Evolutionary conservation across 2,797 vertebrate species (phyloP).

Genomic region (Poeciliopsis turneri): DNA sequence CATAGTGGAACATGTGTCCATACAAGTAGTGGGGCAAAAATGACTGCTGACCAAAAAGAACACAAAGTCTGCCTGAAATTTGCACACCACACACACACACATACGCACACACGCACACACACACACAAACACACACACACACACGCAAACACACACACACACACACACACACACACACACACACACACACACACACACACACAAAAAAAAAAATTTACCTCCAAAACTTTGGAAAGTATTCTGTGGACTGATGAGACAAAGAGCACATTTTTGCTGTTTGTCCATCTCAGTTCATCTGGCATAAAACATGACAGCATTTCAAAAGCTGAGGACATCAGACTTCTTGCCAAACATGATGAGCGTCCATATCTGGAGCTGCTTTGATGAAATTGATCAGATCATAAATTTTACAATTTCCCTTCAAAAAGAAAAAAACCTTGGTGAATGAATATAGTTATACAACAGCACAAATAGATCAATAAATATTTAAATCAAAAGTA

Average conservation of each 20-base stretch:
- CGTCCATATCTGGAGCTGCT: neutral
- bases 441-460: neutral
- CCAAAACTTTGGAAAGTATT: neutral
- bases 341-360: neutral
- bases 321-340: neutral
- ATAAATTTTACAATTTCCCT: neutral
- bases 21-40: too few species aligned
- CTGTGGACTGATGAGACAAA: neutral
- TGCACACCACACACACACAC: neutral
- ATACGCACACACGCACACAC: too few species aligned
- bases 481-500: neutral
- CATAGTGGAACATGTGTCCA: too few species aligned
- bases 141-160: too few species aligned
- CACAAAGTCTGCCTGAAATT: neutral
- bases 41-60: too few species aligned
- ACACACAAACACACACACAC: too few species aligned
- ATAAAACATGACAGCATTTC: neutral
- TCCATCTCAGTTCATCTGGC: neutral
- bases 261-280: neutral
- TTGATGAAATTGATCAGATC: neutral
- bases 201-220: neutral
- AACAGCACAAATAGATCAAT: neutral
- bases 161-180: too few species aligned
- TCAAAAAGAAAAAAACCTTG: too few species aligned
- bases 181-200: neutral